These are phyloP conservation scores for Chrysotoxum bicinctum DNA, from an alignment of 2,888 invertebrate species.

Conservation along the genomic window DNA sequence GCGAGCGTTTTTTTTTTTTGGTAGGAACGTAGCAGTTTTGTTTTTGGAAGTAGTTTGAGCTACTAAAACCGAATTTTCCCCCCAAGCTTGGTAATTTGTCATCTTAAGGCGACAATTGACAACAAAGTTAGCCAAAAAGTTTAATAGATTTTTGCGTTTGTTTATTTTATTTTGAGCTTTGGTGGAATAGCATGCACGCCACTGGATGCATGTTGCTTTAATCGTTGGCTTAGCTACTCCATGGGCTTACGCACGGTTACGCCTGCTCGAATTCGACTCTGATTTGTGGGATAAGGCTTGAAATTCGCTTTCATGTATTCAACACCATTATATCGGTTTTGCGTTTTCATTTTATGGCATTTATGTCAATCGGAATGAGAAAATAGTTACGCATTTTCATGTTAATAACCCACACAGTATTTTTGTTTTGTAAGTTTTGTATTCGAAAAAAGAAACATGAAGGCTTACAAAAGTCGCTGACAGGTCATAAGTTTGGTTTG, in stretches of 20 bases:
- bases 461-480: conserved; percentile 59
- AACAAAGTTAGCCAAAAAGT: conserved; percentile 54
- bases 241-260: conserved; percentile 29
- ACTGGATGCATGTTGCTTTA: conserved; percentile 57
- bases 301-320: conserved; percentile 42
- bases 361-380: conserved; percentile 53
- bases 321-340: conserved; percentile 44
- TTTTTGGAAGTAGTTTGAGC: conserved; percentile 54
- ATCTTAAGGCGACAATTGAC: conserved; percentile 70
- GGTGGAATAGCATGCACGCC: conserved; percentile 40
- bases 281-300: conserved; percentile 63
- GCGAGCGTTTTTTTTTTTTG: not conserved
- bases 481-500: conserved; percentile 21
- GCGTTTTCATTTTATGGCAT: conserved; percentile 48
- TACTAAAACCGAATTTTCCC: conserved; percentile 35
- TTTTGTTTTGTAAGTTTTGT: not conserved
- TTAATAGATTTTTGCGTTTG: conserved; percentile 14
- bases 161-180: not conserved
- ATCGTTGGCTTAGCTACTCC: conserved; percentile 58
- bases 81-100: conserved; percentile 60
- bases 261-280: conserved; percentile 47
- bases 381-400: conserved; percentile 38
- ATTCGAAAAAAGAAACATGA: conserved; percentile 38
- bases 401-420: conserved; percentile 52
- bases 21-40: conserved; percentile 53